A percentile compares a stretch with the other conserved stretches of the same genome.
Conservation (phyloP, 2,113 vertebrate genomes). For the Nannospalax galili region DNA sequence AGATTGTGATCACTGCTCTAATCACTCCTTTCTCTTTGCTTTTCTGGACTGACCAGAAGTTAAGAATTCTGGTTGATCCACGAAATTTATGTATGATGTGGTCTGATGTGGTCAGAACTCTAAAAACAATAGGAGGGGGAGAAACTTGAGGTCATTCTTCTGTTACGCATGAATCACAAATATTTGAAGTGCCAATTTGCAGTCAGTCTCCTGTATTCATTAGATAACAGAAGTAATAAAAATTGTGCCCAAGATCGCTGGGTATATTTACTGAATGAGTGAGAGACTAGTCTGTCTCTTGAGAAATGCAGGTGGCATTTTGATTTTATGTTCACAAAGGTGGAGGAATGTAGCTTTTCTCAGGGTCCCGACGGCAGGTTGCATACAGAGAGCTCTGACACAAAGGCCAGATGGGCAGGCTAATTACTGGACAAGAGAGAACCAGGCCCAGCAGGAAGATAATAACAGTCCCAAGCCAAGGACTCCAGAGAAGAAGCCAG, state of each 20-base stretch:
- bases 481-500: not conserved
- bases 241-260: not conserved
- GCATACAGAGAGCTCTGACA: constrained; percentile 59
- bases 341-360: constrained; percentile 56
- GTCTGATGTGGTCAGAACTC: not conserved
- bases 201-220: not conserved
- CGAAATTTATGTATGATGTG: not conserved
- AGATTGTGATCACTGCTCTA: not conserved
- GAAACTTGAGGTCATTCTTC: constrained; percentile 34
- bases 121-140: not conserved
- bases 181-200: constrained; percentile 68
- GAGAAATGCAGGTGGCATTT: constrained; percentile 74
- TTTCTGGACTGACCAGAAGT: constrained; percentile 53
- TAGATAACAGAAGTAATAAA: constrained; percentile 69
- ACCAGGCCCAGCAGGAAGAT: constrained; percentile 38
- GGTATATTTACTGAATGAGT: constrained; percentile 64
- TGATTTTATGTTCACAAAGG: constrained; percentile 72
- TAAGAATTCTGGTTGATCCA: constrained; percentile 19
- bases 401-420: constrained; percentile 45
- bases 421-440: constrained; percentile 57
- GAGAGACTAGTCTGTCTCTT: constrained; percentile 69
- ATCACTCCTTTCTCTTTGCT: not conserved
- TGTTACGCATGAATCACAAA: constrained; percentile 59
- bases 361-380: constrained; percentile 43
- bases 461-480: constrained; percentile 7